Conservation (phyloP, 2,113 vertebrate genomes). For the Rhodinocichla rosea region DNA sequence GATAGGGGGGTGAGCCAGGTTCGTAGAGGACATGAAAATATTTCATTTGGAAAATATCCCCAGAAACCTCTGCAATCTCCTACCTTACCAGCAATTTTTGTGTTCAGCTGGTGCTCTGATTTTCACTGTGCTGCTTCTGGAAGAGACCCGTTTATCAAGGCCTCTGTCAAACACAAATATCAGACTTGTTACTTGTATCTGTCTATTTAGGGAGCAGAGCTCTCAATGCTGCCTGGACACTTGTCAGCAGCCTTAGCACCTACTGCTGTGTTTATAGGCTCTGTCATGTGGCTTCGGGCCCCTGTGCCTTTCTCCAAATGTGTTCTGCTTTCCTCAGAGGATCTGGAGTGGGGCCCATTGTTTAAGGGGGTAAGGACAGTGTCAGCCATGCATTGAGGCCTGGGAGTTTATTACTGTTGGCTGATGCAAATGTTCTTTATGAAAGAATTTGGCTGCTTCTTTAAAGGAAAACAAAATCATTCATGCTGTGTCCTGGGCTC, state of each 20-base stretch:
- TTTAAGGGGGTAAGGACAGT: not conserved
- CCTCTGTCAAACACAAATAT: not conserved
- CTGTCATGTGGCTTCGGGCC: not conserved
- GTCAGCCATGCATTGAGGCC: not conserved
- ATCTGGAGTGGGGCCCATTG: not conserved
- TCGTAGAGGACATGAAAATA: slow-evolving; percentile 9
- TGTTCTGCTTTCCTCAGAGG: not conserved
- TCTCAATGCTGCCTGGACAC: not conserved
- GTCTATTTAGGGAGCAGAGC: not conserved
- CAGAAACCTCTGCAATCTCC: not conserved
- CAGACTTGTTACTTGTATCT: not conserved
- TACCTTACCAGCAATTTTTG: not conserved
- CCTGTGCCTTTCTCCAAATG: not conserved
- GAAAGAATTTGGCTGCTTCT: not conserved
- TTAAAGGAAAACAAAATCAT: not conserved
- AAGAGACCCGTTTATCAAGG: not conserved
- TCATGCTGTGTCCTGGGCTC: not conserved
- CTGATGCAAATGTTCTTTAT: not conserved
- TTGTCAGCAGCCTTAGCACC: not conserved
- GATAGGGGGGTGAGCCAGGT: not conserved
- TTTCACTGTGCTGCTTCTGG: not conserved
- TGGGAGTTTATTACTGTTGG: not conserved
- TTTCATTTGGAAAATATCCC: slow-evolving; percentile 18
- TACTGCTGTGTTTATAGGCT: not conserved
- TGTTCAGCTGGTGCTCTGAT: not conserved